Evolutionary conservation across 2,797 vertebrate genomes (phyloP).

Genomic region (Dendrocincla tyrannina): DNA sequence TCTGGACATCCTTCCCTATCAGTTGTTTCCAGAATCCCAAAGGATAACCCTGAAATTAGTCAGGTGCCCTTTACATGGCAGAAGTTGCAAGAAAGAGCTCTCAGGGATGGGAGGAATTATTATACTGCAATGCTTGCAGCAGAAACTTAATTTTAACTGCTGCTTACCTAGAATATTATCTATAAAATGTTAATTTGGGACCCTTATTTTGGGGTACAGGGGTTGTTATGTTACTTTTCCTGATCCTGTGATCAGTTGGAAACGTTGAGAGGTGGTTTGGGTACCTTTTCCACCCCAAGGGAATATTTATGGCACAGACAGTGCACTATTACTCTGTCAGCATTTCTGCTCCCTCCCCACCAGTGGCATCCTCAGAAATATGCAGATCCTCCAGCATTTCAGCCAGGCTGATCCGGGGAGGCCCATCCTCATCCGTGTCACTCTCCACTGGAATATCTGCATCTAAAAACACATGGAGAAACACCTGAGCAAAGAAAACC

Average conservation of each 20-base stretch:
- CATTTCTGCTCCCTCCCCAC: conserved; percentile 91
- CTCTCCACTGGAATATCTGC: conserved; percentile 88
- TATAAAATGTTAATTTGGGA: neutral
- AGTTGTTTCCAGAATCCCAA: neutral
- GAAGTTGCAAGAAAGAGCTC: neutral
- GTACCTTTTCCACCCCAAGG: neutral
- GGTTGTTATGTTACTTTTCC: neutral
- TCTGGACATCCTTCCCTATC: neutral
- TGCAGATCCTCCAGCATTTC: conserved; percentile 98
- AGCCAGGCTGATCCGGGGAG: conserved; percentile 88
- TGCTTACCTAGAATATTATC: neutral
- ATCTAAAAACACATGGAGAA: conserved; percentile 72
- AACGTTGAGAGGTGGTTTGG: neutral
- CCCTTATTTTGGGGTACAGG: neutral
- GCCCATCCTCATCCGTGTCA: conserved; percentile 93
- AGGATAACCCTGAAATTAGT: neutral
- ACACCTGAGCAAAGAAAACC: neutral
- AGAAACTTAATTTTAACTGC: neutral
- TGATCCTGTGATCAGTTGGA: neutral
- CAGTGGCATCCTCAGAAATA: conserved; percentile 89
- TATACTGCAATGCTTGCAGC: neutral
- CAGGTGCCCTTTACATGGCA: neutral
- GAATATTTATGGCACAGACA: neutral
- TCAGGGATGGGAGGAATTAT: neutral
- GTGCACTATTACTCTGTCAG: conserved; percentile 76